Evolutionary conservation across 2,797 vertebrate genomes (phyloP), one percentile per base, ranked within the genome.

Genomic region (Aldrovandia affinis): DNA sequence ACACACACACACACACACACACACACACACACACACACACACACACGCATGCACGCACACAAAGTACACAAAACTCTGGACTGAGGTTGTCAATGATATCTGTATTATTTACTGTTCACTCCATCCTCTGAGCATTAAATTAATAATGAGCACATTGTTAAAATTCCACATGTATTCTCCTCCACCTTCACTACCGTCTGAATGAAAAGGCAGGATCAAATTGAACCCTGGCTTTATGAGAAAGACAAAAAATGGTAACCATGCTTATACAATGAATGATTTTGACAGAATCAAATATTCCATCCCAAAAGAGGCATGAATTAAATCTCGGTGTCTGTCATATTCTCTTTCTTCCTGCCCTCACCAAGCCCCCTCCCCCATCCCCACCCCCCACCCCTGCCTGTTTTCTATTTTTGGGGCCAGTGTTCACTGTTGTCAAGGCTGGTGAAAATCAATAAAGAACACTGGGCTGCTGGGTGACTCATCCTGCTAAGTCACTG

Each of bases 81-180:
- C 83, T 83, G 83, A 44, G 63, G n/a, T 78, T 89, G 42, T 83
- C 57, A 81, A 83, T 86, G 87, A 86, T 80, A 88, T 85, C 82
- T 86, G 81, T 36, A 9, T 90, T 90, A 91, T 92, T 86, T 91
- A 89, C 83, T 80, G 83, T 86, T 85, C 82, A 88, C 80, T 59
- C 87, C 86, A 86, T 78, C 86, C 89, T 87, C 83, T 3, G 83
- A 88, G 89, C 83, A 87, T 90, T 96, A 94, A 95, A 96, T 95
- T 95, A 95, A 93, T 95, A 86, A 95, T 96, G 94, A 95, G 94
- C 90, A 90, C 88, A 89, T 86, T 91, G 92, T 94, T 95, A 90
- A 94, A 92, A 95, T 95, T 95, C 94, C 90, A 85, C 88, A 88
- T 88, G 90, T 92, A 91, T 87, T 90, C 86, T 84, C 28, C 36